Percentiles rank a stretch among this genome's conserved stretches.
phyloP scores from a whole-genome alignment of 2,888 invertebrate genomes.

The Lathronympha strigana region DNA sequence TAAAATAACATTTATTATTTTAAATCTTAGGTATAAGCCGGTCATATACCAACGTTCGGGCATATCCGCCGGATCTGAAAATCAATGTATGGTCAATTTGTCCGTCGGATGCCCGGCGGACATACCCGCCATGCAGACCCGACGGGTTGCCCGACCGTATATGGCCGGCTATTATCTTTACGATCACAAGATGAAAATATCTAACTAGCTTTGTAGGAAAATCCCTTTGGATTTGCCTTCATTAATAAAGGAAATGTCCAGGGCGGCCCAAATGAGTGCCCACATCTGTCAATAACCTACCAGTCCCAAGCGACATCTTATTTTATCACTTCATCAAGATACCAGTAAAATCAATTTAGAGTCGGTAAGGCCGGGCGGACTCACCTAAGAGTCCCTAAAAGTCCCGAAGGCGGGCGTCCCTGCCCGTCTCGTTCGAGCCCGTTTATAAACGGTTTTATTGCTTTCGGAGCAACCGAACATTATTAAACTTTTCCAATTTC shows the following conservation, averaged over 20 bases:
- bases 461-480: constrained; percentile 85
- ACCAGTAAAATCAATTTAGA: constrained; percentile 78
- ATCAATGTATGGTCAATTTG: no score
- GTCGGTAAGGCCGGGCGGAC: constrained; percentile 70
- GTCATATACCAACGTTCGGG: no score
- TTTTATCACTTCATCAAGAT: constrained; percentile 79
- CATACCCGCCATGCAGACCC: no score
- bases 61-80: no score
- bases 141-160: no score
- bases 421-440: constrained; percentile 82
- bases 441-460: constrained; percentile 85
- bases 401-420: constrained; percentile 81
- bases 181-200: no score
- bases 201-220: no score
- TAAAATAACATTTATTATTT: no score
- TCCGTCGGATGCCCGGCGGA: no score
- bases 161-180: no score
- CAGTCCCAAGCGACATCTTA: constrained; percentile 54
- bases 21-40: no score
- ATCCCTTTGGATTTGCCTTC: neutral
- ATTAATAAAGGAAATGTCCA: neutral
- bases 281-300: constrained; percentile 50
- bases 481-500: constrained; percentile 85
- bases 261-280: constrained; percentile 17
- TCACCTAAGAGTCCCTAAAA: constrained; percentile 82